Base-by-base conservation (phyloP, 1,140 invertebrate genomes). In the Dreissena polymorpha region DNA sequence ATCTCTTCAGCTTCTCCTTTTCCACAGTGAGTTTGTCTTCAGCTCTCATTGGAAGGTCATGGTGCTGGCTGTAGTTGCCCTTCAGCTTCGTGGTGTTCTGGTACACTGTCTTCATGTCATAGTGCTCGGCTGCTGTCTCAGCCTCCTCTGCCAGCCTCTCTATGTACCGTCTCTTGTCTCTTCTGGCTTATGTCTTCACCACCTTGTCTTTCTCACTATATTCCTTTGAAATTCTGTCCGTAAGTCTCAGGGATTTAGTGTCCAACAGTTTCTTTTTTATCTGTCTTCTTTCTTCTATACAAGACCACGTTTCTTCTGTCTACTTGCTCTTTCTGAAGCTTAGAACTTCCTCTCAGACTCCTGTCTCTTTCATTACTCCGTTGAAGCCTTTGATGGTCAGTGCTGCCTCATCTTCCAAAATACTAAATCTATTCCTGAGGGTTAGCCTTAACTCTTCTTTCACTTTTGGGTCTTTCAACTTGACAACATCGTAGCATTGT, bases 261-360 rank as follows among this genome's bases (percentile, higher is more conserved):
- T 63, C 25, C 29, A 65, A 18, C 16, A 75, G 23, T 25, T 49
- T 21, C 50, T 64, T 75, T 49, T 63, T 75, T 2, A 63, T 18
- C 10, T 63, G 55, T 60, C 39, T 75, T 51, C 25, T 75, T 21
- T 75, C 53, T 57, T 74, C 72, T 27, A 75, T 75, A n/a, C 10
- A 5, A 18, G 25, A 13, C 57, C 73, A 63, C 39, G 57, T 60
- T 23, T 60, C 18, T 49, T 29, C 25, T 13, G 25, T 39, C n/a
- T 39, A 5, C 39, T 39, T 39, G 39, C 39, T 39, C 39, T 39
- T 39, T 39, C 39, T 39, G 39, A 5, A 39, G 39, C 39, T 8
- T 39, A 39, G 39, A 39, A 39, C 39, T 39, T 39, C 39, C 39
- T 39, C 39, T n/a, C n/a, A n/a, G n/a, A n/a, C n/a, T 39, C 39